Conservation (phyloP, 2,888 invertebrate genomes). For the Sminthurinus aureus region DNA sequence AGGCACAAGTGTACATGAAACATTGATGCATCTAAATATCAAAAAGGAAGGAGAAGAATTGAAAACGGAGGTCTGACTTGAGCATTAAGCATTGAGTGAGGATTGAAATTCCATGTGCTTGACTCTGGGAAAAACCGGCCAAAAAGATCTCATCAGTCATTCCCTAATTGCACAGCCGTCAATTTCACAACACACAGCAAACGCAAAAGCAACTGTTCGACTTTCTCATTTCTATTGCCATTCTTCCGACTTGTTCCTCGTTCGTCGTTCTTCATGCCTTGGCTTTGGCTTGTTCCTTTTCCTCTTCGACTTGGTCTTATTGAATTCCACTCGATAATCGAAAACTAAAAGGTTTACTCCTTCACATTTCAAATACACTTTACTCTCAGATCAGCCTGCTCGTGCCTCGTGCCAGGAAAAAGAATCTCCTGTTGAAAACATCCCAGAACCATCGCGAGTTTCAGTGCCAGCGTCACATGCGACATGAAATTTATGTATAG, state of each 20-base stretch:
- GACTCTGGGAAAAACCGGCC: slow-evolving; percentile 19
- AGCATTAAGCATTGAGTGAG: neutral
- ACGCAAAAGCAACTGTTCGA: no score
- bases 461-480: no score
- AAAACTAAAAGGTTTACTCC: slow-evolving; percentile 21
- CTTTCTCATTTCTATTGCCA: slow-evolving; percentile 2
- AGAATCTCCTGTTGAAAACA: no score
- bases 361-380: neutral
- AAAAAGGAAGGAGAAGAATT: no score
- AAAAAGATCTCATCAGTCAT: slow-evolving; percentile 58
- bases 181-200: slow-evolving; percentile 55
- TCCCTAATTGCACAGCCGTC: slow-evolving; percentile 59
- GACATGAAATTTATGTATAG: no score
- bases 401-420: no score
- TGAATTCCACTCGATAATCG: slow-evolving; percentile 17
- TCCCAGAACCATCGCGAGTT: no score
- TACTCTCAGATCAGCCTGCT: no score
- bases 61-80: no score
- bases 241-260: no score
- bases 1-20: neutral
- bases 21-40: neutral
- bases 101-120: no score
- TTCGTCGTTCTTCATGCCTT: neutral
- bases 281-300: neutral
- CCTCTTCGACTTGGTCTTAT: neutral